phyloP scores from a whole-genome alignment of 2,113 vertebrate genomes.

The Sclerurus mexicanus region DNA sequence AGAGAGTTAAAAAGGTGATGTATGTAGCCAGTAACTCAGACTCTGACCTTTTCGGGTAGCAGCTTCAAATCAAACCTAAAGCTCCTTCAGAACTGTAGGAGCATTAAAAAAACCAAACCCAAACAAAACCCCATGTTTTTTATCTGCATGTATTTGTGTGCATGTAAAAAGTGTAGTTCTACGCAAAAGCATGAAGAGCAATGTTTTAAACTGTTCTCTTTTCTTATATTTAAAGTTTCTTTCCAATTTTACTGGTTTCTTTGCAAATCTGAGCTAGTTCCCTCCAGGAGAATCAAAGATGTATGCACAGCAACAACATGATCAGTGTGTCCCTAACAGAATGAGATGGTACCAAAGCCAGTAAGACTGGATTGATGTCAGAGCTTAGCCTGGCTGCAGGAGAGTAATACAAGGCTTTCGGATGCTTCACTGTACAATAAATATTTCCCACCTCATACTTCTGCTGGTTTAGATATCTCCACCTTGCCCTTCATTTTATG shows the following conservation, averaged over 20 bases:
- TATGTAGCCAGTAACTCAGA: background rate
- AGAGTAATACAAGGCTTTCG: background rate
- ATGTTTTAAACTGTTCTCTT: background rate
- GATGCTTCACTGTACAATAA: background rate
- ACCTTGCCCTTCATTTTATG: background rate
- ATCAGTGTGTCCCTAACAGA: background rate
- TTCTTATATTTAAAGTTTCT: background rate
- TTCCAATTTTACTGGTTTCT: background rate
- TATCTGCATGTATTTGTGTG: background rate
- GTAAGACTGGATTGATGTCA: background rate
- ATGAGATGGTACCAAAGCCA: background rate
- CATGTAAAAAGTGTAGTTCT: background rate
- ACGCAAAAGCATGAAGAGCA: background rate
- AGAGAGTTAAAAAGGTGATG: background rate
- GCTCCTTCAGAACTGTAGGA: background rate
- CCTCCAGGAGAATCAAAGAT: background rate
- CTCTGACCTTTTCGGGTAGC: background rate
- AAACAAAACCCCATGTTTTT: fast-evolving
- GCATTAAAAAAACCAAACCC: background rate
- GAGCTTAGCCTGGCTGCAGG: background rate
- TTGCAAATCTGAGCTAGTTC: background rate
- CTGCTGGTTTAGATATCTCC: background rate
- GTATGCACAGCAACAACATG: background rate
- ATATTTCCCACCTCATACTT: background rate
- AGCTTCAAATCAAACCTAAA: background rate